Conservation (phyloP, 1,140 invertebrate genomes). For the Drosophila tristis region DNA sequence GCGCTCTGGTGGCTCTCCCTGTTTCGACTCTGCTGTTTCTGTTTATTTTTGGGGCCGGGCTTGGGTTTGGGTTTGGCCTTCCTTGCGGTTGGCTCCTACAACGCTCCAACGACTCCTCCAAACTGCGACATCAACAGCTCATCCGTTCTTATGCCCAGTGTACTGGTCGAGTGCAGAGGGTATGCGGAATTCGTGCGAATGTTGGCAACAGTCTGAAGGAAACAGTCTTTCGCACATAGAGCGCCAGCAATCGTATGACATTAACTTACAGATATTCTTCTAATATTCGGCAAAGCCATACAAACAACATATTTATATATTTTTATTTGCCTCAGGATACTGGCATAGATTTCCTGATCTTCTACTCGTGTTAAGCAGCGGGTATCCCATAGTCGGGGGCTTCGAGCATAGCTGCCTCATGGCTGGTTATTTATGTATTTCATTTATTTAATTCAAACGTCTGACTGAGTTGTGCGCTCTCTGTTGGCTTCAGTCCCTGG, state of each 20-base stretch:
- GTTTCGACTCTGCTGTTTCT: background rate
- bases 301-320: background rate
- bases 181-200: too few species aligned
- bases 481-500: conserved; percentile 16
- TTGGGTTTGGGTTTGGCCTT: conserved; percentile 39
- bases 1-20: background rate
- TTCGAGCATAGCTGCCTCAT: too few species aligned
- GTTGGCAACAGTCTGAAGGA: too few species aligned
- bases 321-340: too few species aligned
- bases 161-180: too few species aligned
- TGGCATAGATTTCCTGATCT: background rate
- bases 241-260: too few species aligned
- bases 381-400: background rate
- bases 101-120: background rate
- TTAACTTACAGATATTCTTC: too few species aligned
- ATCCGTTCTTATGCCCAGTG: conserved; percentile 40
- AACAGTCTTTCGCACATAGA: too few species aligned
- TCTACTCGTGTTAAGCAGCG: background rate
- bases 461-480: conserved; percentile 44
- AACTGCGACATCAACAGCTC: conserved; percentile 38
- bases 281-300: too few species aligned
- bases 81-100: conserved; percentile 10
- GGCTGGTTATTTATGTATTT: conserved; percentile 72
- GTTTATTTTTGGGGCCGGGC: conserved; percentile 22
- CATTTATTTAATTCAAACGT: conserved; percentile 78